Evolutionary conservation across 37 sponge, comb jelly and placozoan species (phyloP).

Genomic region (Geodia barretti): DNA sequence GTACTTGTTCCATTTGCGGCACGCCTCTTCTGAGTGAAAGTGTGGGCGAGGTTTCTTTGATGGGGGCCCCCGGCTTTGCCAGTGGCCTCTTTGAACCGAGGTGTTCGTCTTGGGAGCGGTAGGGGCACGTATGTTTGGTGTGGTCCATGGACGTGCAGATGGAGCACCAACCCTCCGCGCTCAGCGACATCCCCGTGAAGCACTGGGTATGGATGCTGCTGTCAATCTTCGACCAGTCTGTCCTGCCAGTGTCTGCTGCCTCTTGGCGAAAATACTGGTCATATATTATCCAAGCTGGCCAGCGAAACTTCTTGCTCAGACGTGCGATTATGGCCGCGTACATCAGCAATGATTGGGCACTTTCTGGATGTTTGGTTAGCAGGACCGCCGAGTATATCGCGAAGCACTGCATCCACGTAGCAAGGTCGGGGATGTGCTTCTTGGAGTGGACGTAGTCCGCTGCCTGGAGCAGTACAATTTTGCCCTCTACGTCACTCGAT

Average conservation of each 20-base stretch:
- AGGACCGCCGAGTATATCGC: no score
- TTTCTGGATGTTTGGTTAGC: no score
- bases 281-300: conserved; percentile 23
- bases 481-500: neutral
- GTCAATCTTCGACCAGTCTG: conserved; percentile 10
- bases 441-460: neutral
- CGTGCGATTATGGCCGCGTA: neutral
- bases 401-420: conserved; percentile 7
- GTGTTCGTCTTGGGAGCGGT: no score
- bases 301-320: conserved; percentile 19
- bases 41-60: no score
- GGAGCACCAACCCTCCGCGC: conserved; percentile 15
- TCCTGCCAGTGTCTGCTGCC: conserved; percentile 4
- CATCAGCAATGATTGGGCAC: neutral
- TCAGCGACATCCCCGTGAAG: conserved; percentile 4
- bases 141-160: conserved; percentile 6
- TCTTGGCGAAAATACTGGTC: conserved; percentile 14
- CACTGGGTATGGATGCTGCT: neutral
- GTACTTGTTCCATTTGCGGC: no score
- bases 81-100: no score
- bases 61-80: no score
- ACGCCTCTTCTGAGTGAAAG: no score
- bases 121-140: neutral
- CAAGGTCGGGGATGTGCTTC: neutral
- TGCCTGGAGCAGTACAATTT: conserved; percentile 8